phyloP scores from a whole-genome alignment of 2,888 invertebrate species.

The Cheilosia urbana region DNA sequence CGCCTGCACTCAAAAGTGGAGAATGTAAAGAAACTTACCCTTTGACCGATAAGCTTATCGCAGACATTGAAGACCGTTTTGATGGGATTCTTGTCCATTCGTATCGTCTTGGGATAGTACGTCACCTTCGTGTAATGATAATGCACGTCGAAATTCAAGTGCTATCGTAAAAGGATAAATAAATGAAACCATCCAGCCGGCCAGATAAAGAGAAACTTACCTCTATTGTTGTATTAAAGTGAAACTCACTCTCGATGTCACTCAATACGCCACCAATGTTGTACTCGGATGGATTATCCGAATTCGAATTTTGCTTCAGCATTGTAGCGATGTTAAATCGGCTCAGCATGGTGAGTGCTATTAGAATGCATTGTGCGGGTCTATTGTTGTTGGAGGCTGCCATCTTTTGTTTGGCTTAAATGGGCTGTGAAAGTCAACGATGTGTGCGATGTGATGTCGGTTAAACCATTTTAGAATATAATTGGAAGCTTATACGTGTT shows the following conservation, averaged over 20 bases:
- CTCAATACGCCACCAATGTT: conserved; percentile 97
- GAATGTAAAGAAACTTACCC: conserved; percentile 85
- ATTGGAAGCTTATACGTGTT: neutral
- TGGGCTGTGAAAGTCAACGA: conserved; percentile 6
- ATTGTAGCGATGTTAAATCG: conserved; percentile 39
- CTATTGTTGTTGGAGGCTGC: conserved; percentile 15
- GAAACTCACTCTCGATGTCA: conserved; percentile 90
- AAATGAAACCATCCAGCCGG: neutral
- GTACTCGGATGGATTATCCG: conserved; percentile 88
- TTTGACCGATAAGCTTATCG: conserved; percentile 93
- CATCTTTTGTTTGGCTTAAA: conserved; percentile 44
- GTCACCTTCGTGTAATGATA: conserved; percentile 93
- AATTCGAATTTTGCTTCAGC: conserved; percentile 79
- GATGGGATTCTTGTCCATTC: conserved; percentile 98
- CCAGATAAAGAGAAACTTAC: conserved; percentile 85
- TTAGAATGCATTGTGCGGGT: conserved; percentile 34
- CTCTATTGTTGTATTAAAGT: conserved; percentile 93
- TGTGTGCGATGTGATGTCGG: neutral
- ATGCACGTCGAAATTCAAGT: conserved; percentile 92
- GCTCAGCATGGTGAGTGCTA: conserved; percentile 32
- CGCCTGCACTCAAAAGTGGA: neutral
- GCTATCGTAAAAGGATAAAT: conserved; percentile 84
- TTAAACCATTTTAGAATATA: conserved; percentile 7
- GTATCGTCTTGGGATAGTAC: conserved; percentile 94
- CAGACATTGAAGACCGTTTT: conserved; percentile 97